Evolutionary conservation across 92 coral and sea anemone genomes (phyloP), one percentile per base, ranked within the genome.

Genomic region (Diadumene lineata): DNA sequence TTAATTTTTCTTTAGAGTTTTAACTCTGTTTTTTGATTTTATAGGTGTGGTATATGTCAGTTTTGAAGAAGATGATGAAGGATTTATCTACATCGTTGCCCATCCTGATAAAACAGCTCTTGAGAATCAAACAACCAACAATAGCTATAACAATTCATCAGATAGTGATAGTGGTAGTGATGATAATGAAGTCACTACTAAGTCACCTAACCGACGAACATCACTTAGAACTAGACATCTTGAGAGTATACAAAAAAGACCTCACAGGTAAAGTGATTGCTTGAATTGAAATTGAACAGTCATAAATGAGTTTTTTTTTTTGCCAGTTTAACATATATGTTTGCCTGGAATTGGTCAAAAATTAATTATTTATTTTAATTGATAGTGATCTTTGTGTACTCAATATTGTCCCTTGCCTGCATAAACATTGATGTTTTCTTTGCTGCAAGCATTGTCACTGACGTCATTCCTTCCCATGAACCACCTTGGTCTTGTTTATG

Each of bases 31-130:
- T n/a, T 55, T 62, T 31, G 62, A 9, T 48, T 33, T 64, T 70
- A 2, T 64, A 92, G 98, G 98, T 50, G 90, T 92, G 60, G 96
- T 87, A 10, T 82, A 82, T 83, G 98, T 88, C 0, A 84, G 89
- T 32, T 68, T 90, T 66, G 51, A 87, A 64, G 96, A 90, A 33
- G 96, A 92, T 68, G 72, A 61, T 48, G 90, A 92, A 56, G 96
- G 98, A 22, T 82, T 86, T 32, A 85, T 91, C 66, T 85, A 84
- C 34, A 65, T 90, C 46, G 80, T 88, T 24, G 92, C 94, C 0
- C 98, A 92, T 58, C 98, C 92, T 26, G 88, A 87, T 81, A 87
- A 83, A 74, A 78, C 78, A 43, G 92, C 92, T 7, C 69, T 87
- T 27, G 92, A 87, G 62, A 48, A 75, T 34, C 82, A 79, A 43